These are phyloP conservation scores for Oscheius sp. DNA, from an alignment of 1,140 invertebrate species.

Conservation along the genomic window DNA sequence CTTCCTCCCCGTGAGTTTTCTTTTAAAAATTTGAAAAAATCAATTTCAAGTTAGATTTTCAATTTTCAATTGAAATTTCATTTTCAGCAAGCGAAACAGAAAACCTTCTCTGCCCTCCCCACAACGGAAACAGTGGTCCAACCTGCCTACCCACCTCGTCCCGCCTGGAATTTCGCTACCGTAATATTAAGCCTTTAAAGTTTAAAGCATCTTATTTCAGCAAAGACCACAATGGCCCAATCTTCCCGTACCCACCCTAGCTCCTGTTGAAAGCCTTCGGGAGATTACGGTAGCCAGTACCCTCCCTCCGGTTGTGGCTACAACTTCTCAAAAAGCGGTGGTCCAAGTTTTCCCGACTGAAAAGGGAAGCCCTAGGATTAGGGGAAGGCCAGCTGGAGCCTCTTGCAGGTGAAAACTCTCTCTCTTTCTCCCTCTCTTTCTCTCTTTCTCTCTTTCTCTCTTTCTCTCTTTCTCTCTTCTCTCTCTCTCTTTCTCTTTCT, in stretches of 20 bases:
- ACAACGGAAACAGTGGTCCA: neutral
- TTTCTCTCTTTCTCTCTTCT: neutral
- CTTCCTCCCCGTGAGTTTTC: neutral
- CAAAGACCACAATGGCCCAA: too few species aligned
- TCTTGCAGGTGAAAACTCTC: conserved; percentile 2
- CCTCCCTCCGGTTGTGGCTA: neutral
- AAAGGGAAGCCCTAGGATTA: neutral
- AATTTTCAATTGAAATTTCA: too few species aligned
- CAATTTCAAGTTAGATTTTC: too few species aligned
- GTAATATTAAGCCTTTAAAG: too few species aligned
- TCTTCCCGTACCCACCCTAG: neutral
- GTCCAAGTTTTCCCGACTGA: neutral
- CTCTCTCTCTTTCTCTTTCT: neutral
- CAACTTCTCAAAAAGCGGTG: neutral
- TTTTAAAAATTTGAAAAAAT: conserved; percentile 25
- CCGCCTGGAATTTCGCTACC: conserved; percentile 4
- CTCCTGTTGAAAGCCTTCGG: neutral
- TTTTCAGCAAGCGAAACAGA: neutral
- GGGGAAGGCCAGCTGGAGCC: neutral
- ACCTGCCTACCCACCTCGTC: neutral
- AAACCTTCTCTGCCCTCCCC: neutral
- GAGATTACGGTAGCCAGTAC: neutral
- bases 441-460: neutral
- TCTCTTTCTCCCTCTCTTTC: neutral
- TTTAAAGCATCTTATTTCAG: too few species aligned